phyloP scores from a whole-genome alignment of 2,888 invertebrate species.

The Brassicogethes aeneus region DNA sequence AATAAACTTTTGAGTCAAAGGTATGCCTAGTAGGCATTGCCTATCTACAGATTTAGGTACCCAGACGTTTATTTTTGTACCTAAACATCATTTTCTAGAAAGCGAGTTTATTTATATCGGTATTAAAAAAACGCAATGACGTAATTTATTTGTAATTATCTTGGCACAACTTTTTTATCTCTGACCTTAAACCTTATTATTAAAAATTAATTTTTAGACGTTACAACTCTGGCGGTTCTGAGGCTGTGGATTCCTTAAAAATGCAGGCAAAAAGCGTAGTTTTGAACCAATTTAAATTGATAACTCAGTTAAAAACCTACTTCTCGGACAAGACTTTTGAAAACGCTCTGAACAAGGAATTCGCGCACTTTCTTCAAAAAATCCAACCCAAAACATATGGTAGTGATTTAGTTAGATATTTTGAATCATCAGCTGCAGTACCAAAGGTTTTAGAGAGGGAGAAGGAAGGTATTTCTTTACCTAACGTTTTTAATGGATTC shows the following conservation, averaged over 20 bases:
- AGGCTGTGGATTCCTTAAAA: slow-evolving; percentile 27
- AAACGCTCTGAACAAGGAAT: slow-evolving; percentile 43
- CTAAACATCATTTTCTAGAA: slow-evolving; percentile 1
- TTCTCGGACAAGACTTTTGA: slow-evolving; percentile 40
- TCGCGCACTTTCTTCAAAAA: slow-evolving; percentile 44
- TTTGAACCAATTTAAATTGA: slow-evolving; percentile 41
- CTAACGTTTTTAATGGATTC: slow-evolving; percentile 39
- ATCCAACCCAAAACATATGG: slow-evolving; percentile 38
- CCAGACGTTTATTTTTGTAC: neutral
- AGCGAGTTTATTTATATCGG: neutral
- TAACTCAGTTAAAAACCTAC: slow-evolving; percentile 42
- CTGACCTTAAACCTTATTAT: neutral
- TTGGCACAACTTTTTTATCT: neutral
- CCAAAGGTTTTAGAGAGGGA: slow-evolving; percentile 1
- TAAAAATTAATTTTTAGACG: slow-evolving; percentile 19
- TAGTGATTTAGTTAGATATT: slow-evolving; percentile 27
- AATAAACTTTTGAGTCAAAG: neutral
- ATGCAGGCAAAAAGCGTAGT: slow-evolving; percentile 33
- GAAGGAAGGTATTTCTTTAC: slow-evolving; percentile 29
- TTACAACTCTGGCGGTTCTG: slow-evolving; percentile 22
- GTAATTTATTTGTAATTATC: neutral
- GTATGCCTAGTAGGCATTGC: neutral
- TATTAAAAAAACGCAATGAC: too few species aligned
- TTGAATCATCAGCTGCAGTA: slow-evolving; percentile 13
- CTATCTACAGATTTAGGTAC: neutral